Base-by-base conservation (phyloP, 2,888 invertebrate genomes). In the Chydorus sphaericus region DNA sequence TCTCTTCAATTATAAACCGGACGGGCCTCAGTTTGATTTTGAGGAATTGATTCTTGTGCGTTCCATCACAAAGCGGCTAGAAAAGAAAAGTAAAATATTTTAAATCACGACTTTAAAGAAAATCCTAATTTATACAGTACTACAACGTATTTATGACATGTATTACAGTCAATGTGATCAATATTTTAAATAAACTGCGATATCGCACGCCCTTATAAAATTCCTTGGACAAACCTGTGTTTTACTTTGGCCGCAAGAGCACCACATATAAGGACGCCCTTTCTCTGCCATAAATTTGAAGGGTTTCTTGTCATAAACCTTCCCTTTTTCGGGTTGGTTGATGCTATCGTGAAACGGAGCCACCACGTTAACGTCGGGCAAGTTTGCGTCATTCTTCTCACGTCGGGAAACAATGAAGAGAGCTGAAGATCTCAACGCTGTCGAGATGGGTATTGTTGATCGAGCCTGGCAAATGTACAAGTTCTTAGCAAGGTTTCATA, bases 61-160 rank as follows among this genome's bases (percentile, higher is more conserved):
- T 85, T 16, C 88, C 88, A 73, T 98, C 97, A 71, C 97, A 98
- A 44, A 97, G 74, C 0, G 97, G 97, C 74, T 97, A 68, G 31
- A 69, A 69, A 37, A 63, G 49, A 57, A 55, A 16, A 37, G 11
- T 4, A 26, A 36, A 48, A 16, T 30, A 48, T 44, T 8, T 37
- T 33, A 28, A 31, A 8, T 33, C 16, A n/a, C 39, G 39, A 23
- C 26, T 10, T 48, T 8, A 33, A 33, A 10, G 33, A 10, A 14
- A 33, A 33, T 33, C 8, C 33, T 10, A 10, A 4, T 39, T 14
- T 14, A n/a, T n/a, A n/a, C n/a, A n/a, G n/a, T n/a, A n/a, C n/a
- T n/a, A n/a, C n/a, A n/a, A n/a, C n/a, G n/a, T n/a, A n/a, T n/a
- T n/a, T n/a, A n/a, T n/a, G n/a, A n/a, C n/a, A n/a, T n/a, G n/a